A percentile compares a stretch with the other conserved stretches of the same genome.
These are phyloP conservation scores for Hippoglossus hippoglossus DNA, from an alignment of 2,797 vertebrate species.

Conservation along the genomic window DNA sequence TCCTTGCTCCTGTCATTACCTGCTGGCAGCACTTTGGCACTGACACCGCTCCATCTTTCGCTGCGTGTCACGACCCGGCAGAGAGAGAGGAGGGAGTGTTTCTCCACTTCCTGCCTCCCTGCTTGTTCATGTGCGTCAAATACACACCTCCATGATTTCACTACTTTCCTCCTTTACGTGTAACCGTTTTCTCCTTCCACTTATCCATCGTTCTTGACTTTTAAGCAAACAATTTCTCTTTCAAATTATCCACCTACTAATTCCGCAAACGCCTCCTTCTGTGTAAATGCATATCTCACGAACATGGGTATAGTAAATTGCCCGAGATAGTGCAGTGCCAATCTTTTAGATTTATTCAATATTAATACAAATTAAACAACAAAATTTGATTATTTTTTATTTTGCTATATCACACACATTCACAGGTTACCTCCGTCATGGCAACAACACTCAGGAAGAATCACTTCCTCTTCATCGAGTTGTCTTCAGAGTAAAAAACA, in stretches of 20 bases:
- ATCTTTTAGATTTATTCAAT: too few species aligned
- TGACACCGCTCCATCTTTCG: slow-evolving; percentile 46
- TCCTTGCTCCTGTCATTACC: slow-evolving; percentile 51
- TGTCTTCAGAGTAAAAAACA: too few species aligned
- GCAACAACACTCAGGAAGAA: too few species aligned
- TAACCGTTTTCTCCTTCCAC: background rate
- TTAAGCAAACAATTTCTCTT: background rate
- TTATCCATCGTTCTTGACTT: background rate
- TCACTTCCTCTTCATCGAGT: too few species aligned
- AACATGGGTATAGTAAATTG: too few species aligned
- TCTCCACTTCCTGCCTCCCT: slow-evolving; percentile 30
- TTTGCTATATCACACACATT: too few species aligned
- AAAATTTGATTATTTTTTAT: too few species aligned
- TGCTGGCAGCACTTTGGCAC: slow-evolving; percentile 49
- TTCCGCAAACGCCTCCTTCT: too few species aligned
- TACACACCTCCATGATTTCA: background rate
- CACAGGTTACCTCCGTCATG: too few species aligned
- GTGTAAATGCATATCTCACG: too few species aligned
- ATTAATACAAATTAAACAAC: too few species aligned
- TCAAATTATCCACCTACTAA: background rate
- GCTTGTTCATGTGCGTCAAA: slow-evolving; percentile 15
- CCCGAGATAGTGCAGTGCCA: too few species aligned
- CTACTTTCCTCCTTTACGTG: background rate
- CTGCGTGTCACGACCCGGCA: slow-evolving; percentile 27
- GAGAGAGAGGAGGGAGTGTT: slow-evolving; percentile 28